phyloP scores from a whole-genome alignment of 2,113 vertebrate genomes.

The Callipepla squamata region DNA sequence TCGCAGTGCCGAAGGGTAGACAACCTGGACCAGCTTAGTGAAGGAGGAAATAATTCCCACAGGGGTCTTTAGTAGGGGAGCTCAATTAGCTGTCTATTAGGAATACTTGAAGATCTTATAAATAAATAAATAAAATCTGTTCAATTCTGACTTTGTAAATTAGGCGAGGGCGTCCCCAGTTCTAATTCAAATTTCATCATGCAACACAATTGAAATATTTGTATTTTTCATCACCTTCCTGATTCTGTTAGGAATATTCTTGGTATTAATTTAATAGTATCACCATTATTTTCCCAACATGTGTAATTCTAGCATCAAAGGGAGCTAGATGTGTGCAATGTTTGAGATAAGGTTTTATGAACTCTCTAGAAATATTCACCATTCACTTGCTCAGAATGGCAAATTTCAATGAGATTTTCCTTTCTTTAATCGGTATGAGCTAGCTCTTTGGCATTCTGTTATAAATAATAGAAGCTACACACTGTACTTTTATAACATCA shows the following conservation, averaged over 20 bases:
- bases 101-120: neutral
- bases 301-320: neutral
- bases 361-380: slow-evolving; percentile 15
- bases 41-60: neutral
- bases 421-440: slow-evolving; percentile 66
- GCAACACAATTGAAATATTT: neutral
- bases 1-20: neutral
- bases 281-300: neutral
- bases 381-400: slow-evolving; percentile 13
- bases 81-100: neutral
- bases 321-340: neutral
- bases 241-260: neutral
- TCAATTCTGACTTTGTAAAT: neutral
- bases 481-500: slow-evolving; percentile 71
- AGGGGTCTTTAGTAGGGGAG: neutral
- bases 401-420: slow-evolving; percentile 62
- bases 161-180: neutral
- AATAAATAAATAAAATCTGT: neutral
- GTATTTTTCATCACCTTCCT: neutral
- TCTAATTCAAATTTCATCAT: neutral
- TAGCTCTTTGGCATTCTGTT: slow-evolving; percentile 69
- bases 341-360: neutral
- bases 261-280: neutral
- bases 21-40: neutral
- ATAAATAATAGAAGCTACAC: slow-evolving; percentile 74